phyloP scores from a whole-genome alignment of 1,140 invertebrate genomes.

The Trachymyrmex cornetzi region DNA sequence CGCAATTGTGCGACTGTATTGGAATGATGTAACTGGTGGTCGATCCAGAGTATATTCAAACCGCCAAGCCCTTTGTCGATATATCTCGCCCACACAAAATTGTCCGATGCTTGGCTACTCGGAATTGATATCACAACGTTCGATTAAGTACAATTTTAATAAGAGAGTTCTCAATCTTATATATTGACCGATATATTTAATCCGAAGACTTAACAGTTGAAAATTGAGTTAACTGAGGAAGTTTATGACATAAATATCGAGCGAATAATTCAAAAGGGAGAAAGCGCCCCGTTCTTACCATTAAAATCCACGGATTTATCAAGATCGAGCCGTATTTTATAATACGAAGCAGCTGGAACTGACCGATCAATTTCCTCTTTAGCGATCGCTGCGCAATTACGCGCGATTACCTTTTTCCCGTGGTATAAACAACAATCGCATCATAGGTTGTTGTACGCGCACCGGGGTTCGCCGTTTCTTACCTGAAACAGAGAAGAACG shows the following conservation, averaged over 20 bases:
- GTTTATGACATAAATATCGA: background rate
- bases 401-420: constrained; percentile 71
- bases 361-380: constrained; percentile 66
- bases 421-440: constrained; percentile 68
- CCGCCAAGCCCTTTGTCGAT: constrained; percentile 33
- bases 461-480: constrained; percentile 40
- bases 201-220: background rate
- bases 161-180: background rate
- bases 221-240: background rate
- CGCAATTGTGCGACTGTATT: constrained; percentile 29
- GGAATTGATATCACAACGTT: constrained; percentile 6
- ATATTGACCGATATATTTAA: background rate
- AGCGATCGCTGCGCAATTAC: constrained; percentile 65
- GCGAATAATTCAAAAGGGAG: background rate
- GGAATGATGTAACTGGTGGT: constrained; percentile 30
- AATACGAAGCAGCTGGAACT: constrained; percentile 63
- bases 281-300: background rate
- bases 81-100: constrained; percentile 4
- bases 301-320: constrained; percentile 46
- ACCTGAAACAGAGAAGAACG: constrained; percentile 72
- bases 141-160: background rate
- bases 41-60: constrained; percentile 7
- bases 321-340: constrained; percentile 13
- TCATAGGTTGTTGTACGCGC: constrained; percentile 33
- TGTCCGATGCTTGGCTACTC: background rate